Evolutionary conservation across 2,888 invertebrate species (phyloP).

Genomic region (Tenthredo notha): DNA sequence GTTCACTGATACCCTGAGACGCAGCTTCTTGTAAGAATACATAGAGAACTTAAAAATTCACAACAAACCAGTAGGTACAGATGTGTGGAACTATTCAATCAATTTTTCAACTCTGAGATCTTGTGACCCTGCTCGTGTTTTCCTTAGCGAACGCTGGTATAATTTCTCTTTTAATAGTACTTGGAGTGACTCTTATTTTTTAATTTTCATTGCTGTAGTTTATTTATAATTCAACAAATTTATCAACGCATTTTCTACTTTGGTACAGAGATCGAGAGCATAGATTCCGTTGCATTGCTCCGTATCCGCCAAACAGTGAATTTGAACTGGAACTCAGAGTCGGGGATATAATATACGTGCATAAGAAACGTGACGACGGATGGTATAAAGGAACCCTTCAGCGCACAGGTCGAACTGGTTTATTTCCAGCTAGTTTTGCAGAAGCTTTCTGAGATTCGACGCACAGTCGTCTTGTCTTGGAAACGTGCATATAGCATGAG

Average conservation of each 20-base stretch:
- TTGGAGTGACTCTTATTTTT: not conserved
- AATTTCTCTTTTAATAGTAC: conserved; percentile 55
- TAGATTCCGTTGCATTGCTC: conserved; percentile 94
- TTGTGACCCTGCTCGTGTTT: not conserved
- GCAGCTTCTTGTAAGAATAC: conserved; percentile 36
- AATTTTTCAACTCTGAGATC: not conserved
- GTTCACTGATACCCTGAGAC: not conserved
- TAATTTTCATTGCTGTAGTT: not conserved
- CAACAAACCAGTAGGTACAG: not conserved
- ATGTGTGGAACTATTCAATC: not conserved
- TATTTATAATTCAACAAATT: not conserved
- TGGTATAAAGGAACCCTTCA: conserved; percentile 97
- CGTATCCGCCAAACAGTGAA: conserved; percentile 96
- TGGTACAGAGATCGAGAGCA: conserved; percentile 72
- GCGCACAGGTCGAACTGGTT: conserved; percentile 94
- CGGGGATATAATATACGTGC: conserved; percentile 94
- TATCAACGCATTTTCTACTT: not conserved
- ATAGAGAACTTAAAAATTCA: not conserved
- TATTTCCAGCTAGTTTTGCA: conserved; percentile 97
- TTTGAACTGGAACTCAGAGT: conserved; percentile 94
- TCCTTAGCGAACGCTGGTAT: conserved; percentile 22
- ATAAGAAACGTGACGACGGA: conserved; percentile 95
- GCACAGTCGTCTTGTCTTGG: conserved; percentile 73
- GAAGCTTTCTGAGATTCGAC: conserved; percentile 82
- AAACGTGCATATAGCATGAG: conserved; percentile 75